Evolutionary conservation across 2,888 invertebrate genomes (phyloP).

Genomic region (Anaspis maculata): DNA sequence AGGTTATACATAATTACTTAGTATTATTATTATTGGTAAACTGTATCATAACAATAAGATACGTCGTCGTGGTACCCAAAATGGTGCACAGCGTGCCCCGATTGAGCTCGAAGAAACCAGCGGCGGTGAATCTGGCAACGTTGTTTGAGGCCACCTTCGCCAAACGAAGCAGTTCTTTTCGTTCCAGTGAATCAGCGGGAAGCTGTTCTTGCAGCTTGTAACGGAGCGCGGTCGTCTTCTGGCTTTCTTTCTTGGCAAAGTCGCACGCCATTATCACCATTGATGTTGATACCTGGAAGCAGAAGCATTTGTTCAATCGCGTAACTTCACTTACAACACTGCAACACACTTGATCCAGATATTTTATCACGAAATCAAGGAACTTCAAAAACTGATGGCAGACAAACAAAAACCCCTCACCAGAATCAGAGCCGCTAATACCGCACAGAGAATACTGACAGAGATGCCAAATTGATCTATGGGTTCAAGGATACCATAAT

Average conservation of each 20-base stretch:
- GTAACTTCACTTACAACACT: no score
- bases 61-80: conserved; percentile 1
- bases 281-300: neutral
- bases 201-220: conserved; percentile 2
- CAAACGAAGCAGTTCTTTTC: neutral
- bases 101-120: conserved; percentile 1
- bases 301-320: no score
- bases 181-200: neutral
- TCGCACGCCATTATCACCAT: neutral
- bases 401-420: no score
- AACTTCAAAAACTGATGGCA: no score
- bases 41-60: neutral
- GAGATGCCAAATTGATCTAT: no score
- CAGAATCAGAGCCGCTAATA: no score
- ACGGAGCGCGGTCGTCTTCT: conserved; percentile 1
- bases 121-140: neutral
- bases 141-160: neutral
- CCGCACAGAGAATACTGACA: no score
- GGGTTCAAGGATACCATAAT: no score
- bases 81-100: neutral
- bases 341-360: no score
- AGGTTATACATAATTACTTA: no score
- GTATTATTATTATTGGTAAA: no score
- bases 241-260: neutral
- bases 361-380: no score